Base-by-base conservation (phyloP, 2,888 invertebrate genomes). In the Andricus curvator region DNA sequence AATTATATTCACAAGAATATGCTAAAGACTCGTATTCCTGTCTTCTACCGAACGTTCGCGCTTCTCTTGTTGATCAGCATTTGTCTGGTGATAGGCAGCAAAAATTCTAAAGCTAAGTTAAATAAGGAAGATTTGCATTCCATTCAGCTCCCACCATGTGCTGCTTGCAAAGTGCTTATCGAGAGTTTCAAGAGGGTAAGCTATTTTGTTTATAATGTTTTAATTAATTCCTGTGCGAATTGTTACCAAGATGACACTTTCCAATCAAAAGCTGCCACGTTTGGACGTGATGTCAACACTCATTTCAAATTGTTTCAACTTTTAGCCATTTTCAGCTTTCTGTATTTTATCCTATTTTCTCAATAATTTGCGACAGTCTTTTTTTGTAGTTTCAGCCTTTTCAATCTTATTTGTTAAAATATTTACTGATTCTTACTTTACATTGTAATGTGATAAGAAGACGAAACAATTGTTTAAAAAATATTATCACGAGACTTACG, bases 151-250 rank as follows among this genome's bases (percentile, higher is more conserved):
- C 96, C 97, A 17, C 96, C 97, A 9, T 98, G 97, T 92, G 96
- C 96, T 88, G 95, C 96, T 0, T 98, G 98, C 91, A 96, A 94
- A 90, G 91, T 95, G 84, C 94, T 97, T 78, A 94, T 96, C 4
- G 95, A 96, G 48, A 97, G 97, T 1, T 97, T 98, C 88, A 95
- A 95, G 90, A 95, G 95, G 88, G 94, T 93, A 90, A 90, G 84
- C 85, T 70, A 29, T 76, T 37, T 48, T 67, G 62, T 74, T 74
- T 64, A 64, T 25, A 83, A n/a, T 81, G 33, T 78, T 81, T 80
- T 80, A 74, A 41, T 80, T 80, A 74, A 41, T 76, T 37, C 8
- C 4, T n/a, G 25, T 48, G 13, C 15, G 48, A 56, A 22, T 8
- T 25, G n/a, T 29, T 20, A 13, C 44, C 3, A 20, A 20, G 67